phyloP scores from a whole-genome alignment of 2,797 vertebrate species.

The Sebastes steindachneri region DNA sequence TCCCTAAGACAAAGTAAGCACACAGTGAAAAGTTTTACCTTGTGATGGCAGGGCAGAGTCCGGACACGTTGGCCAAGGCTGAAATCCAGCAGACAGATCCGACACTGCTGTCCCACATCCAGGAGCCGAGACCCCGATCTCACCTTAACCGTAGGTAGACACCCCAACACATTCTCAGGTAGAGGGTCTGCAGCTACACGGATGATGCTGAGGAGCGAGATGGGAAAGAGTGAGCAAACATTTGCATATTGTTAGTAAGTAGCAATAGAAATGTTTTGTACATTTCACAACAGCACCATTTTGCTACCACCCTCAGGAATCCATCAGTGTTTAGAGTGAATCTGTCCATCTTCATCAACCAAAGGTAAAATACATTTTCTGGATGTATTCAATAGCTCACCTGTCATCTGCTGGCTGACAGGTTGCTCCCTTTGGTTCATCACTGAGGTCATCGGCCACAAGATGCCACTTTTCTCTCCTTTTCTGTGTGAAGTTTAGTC shows the following conservation, averaged over 20 bases:
- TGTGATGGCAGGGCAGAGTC: conserved; percentile 82
- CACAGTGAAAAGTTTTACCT: conserved; percentile 66
- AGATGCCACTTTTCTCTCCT: conserved; percentile 79
- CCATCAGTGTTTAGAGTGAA: background rate
- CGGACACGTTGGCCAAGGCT: conserved; percentile 66
- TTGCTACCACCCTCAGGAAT: background rate
- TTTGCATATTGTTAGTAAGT: background rate
- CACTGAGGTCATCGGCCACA: conserved; percentile 9
- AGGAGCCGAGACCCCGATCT: conserved; percentile 75
- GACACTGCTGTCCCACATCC: conserved; percentile 79
- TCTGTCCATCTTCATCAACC: background rate
- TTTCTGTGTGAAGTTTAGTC: conserved; percentile 65
- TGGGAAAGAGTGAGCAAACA: background rate
- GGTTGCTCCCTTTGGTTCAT: background rate
- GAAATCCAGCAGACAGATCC: conserved; percentile 83
- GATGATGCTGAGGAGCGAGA: background rate
- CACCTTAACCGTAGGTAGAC: conserved; percentile 65
- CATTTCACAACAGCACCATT: too few relatives aligned
- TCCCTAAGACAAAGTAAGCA: background rate
- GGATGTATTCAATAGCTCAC: conserved; percentile 10
- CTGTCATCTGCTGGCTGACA: background rate
- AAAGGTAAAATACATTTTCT: background rate
- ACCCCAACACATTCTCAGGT: conserved; percentile 56
- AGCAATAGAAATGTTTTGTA: background rate
- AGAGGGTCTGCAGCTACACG: conserved; percentile 31